These are phyloP conservation scores for Maconellicoccus hirsutus DNA, from an alignment of 1,140 invertebrate genomes.

Conservation along the genomic window DNA sequence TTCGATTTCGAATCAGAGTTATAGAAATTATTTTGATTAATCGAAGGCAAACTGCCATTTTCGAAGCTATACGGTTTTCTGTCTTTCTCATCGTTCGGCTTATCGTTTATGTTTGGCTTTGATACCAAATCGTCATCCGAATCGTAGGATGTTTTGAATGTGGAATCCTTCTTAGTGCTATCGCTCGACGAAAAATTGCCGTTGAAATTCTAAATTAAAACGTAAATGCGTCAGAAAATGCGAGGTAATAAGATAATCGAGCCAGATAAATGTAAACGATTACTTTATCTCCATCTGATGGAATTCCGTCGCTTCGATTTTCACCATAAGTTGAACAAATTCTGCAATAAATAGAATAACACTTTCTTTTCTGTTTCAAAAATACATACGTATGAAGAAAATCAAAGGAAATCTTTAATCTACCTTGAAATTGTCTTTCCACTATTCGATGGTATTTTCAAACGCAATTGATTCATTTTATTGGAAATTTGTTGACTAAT, in stretches of 20 bases:
- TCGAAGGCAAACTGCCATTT: not conserved
- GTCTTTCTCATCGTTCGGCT: not conserved
- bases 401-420: no score
- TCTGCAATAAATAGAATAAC: not conserved
- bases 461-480: not conserved
- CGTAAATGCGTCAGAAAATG: no score
- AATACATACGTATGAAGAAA: no score
- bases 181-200: not conserved
- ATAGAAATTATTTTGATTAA: not conserved
- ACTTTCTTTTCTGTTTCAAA: no score
- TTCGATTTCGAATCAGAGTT: not conserved
- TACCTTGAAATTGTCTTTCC: not conserved
- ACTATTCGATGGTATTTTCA: not conserved
- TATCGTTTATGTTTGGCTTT: not conserved
- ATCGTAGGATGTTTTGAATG: not conserved
- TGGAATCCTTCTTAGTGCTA: not conserved
- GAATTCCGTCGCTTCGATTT: not conserved
- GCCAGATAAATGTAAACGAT: not conserved
- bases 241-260: no score
- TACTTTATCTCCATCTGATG: not conserved
- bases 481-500: slow-evolving; percentile 6
- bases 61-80: not conserved
- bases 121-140: slow-evolving; percentile 3
- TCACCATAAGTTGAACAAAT: not conserved
- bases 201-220: not conserved